phyloP scores from a whole-genome alignment of 1,140 invertebrate genomes.

The Drosophila mojavensis region DNA sequence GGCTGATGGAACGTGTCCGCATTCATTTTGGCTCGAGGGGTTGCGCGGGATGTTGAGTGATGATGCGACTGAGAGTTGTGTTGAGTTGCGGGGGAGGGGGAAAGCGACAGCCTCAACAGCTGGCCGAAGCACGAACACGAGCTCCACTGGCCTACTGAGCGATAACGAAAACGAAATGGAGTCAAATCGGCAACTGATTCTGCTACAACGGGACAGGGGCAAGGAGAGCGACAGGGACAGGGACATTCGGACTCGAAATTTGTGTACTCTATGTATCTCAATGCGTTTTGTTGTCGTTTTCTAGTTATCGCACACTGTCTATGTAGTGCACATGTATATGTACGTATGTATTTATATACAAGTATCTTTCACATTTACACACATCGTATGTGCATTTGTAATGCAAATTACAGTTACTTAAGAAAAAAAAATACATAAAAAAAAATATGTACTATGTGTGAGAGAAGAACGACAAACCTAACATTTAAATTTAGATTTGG shows the following conservation, averaged over 20 bases:
- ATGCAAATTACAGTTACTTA: slow-evolving; percentile 19
- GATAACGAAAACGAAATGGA: slow-evolving; percentile 50
- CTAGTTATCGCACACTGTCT: slow-evolving; percentile 21
- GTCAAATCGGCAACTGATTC: slow-evolving; percentile 24
- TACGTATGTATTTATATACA: background rate
- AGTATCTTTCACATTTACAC: slow-evolving; percentile 4
- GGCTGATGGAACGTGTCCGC: slow-evolving; percentile 34
- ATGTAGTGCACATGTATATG: background rate
- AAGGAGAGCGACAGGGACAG: slow-evolving; percentile 6
- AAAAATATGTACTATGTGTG: background rate
- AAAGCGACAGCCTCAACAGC: slow-evolving; percentile 32
- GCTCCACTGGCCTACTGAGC: slow-evolving; percentile 48
- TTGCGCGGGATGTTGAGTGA: no score
- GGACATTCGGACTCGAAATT: slow-evolving; percentile 19
- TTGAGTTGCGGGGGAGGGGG: background rate
- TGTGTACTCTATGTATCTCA: slow-evolving; percentile 9
- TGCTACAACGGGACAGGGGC: background rate
- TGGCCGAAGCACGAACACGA: slow-evolving; percentile 35
- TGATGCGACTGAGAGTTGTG: no score
- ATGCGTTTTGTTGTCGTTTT: slow-evolving; percentile 34
- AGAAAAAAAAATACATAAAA: slow-evolving; percentile 4
- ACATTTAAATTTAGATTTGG: slow-evolving; percentile 1
- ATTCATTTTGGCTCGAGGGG: background rate
- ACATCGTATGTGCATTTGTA: slow-evolving; percentile 3
- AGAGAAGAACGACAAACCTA: background rate